These are phyloP conservation scores for Pseudopipra pipra DNA, from an alignment of 2,113 vertebrate genomes.

Conservation along the genomic window DNA sequence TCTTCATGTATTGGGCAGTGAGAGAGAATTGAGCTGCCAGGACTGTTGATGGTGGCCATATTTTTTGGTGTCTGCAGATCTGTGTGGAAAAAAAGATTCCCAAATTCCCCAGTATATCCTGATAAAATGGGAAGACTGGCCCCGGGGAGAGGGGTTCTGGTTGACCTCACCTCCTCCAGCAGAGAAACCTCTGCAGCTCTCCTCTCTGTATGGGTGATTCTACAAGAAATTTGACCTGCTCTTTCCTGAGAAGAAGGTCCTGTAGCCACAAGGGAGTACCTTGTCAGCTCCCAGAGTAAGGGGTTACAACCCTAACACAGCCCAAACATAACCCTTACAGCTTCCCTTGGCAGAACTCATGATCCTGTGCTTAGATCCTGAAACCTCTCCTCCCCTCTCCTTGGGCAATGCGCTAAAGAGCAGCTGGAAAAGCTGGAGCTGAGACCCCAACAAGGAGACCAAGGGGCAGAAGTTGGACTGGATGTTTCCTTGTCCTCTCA, in stretches of 20 bases:
- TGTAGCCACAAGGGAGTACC: neutral
- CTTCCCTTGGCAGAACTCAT: neutral
- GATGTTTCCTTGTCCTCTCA: neutral
- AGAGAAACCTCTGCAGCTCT: neutral
- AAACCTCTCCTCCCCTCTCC: neutral
- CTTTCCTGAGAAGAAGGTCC: neutral
- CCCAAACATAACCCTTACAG: neutral
- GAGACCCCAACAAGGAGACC: neutral
- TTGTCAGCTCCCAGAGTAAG: neutral
- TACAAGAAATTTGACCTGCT: neutral
- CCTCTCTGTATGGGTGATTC: neutral
- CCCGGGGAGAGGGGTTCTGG: neutral
- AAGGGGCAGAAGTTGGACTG: neutral
- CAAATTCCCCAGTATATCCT: neutral
- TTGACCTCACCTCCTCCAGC: neutral
- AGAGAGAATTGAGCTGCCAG: neutral
- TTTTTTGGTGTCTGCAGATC: neutral
- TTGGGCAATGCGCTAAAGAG: neutral
- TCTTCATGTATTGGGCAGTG: fast-evolving
- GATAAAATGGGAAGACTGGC: neutral
- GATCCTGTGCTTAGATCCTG: neutral
- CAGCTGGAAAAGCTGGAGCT: neutral
- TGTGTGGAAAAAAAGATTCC: neutral
- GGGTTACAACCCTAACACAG: neutral
- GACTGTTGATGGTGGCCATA: neutral